phyloP scores from a whole-genome alignment of 2,113 vertebrate species.

The Silurus meridionalis region DNA sequence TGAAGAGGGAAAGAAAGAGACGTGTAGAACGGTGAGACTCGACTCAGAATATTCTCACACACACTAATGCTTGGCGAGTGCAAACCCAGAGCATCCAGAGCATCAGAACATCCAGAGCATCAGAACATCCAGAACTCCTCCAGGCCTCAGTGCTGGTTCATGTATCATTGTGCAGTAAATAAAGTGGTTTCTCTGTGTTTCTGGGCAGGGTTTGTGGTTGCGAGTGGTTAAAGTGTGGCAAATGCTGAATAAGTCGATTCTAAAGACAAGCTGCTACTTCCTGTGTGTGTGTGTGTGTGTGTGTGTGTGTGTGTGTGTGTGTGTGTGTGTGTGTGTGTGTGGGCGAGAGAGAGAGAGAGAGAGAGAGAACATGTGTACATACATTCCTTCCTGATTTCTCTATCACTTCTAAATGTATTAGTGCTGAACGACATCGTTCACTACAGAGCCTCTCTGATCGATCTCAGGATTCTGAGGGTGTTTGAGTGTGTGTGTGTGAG shows the following conservation, averaged over 20 bases:
- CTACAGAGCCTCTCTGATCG: no score
- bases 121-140: no score
- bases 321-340: neutral
- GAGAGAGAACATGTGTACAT: neutral
- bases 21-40: no score
- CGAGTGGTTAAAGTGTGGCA: no score
- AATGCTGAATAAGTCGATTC: neutral
- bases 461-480: no score
- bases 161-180: neutral
- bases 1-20: no score
- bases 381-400: conserved; percentile 9
- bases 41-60: no score
- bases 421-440: neutral
- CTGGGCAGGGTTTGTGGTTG: neutral
- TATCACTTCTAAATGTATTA: neutral
- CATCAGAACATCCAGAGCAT: no score
- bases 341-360: no score
- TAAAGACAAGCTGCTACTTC: neutral
- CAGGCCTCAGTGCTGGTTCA: no score
- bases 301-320: neutral
- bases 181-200: neutral
- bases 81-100: no score
- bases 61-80: no score
- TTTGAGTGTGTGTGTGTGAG: neutral
- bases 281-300: neutral